Conservation (phyloP, 2,888 invertebrate genomes). For the Epistrophella euchroma region DNA sequence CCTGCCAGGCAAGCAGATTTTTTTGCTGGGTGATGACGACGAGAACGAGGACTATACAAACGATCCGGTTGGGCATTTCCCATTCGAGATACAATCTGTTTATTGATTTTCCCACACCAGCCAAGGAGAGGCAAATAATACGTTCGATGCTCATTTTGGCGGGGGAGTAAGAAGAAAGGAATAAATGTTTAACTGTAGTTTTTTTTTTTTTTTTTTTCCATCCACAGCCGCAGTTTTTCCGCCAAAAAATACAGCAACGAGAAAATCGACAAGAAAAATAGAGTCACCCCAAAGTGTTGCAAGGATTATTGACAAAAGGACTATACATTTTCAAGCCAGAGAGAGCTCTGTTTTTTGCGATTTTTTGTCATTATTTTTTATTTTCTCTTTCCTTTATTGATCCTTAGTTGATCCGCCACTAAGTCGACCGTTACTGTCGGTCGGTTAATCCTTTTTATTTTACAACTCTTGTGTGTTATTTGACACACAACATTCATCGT, state of each 20-base stretch:
- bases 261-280: slow-evolving; percentile 23
- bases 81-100: slow-evolving; percentile 71
- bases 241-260: slow-evolving; percentile 9
- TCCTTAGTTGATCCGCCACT: slow-evolving; percentile 65
- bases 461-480: slow-evolving; percentile 42
- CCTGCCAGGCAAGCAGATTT: slow-evolving; percentile 63
- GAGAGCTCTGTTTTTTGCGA: not conserved
- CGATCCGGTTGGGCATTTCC: slow-evolving; percentile 56
- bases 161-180: not conserved
- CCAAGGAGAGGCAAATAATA: not conserved
- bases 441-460: slow-evolving; percentile 62
- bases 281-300: slow-evolving; percentile 9
- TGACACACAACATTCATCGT: slow-evolving; percentile 27
- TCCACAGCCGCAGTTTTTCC: slow-evolving; percentile 33
- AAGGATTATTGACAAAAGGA: slow-evolving; percentile 49
- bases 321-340: not conserved
- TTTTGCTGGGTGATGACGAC: slow-evolving; percentile 36
- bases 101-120: slow-evolving; percentile 65
- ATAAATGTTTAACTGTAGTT: not conserved
- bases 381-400: slow-evolving; percentile 35
- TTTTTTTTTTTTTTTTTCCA: slow-evolving; percentile 2
- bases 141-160: slow-evolving; percentile 57
- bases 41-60: not conserved
- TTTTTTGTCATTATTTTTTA: slow-evolving; percentile 37
- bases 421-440: slow-evolving; percentile 56